These are phyloP conservation scores for Megaustenia siamemsis DNA, from an alignment of 2,888 invertebrate genomes.

Conservation along the genomic window DNA sequence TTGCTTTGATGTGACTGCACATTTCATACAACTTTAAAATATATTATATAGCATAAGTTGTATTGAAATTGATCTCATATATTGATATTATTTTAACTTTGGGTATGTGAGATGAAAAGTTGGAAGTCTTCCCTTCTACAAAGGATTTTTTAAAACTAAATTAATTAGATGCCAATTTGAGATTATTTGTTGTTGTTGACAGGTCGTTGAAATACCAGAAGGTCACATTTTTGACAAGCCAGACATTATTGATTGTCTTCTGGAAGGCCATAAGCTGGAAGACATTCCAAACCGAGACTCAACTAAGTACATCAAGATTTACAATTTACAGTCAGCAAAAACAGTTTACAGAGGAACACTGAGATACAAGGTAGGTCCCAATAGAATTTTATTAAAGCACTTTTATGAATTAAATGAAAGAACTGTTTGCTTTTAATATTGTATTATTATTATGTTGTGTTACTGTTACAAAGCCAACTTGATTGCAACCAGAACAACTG, in stretches of 20 bases:
- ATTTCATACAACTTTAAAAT: no score
- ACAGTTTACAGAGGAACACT: slow-evolving; percentile 46
- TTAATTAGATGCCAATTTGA: not conserved
- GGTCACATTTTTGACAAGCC: slow-evolving; percentile 29
- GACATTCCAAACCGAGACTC: slow-evolving; percentile 42
- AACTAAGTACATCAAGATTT: slow-evolving; percentile 8
- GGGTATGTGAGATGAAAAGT: no score
- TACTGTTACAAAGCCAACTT: no score
- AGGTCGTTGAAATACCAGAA: slow-evolving; percentile 29
- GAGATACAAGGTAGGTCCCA: slow-evolving; percentile 28
- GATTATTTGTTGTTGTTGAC: not conserved
- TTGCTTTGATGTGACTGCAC: no score
- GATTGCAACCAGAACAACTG: no score
- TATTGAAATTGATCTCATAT: no score
- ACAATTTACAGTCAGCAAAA: slow-evolving; percentile 27
- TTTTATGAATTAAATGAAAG: not conserved
- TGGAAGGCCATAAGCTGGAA: slow-evolving; percentile 28
- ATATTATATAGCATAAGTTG: no score
- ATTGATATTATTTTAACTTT: no score
- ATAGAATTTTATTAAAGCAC: not conserved
- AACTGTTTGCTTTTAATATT: not conserved
- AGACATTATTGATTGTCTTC: not conserved
- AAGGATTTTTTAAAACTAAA: no score
- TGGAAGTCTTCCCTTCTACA: no score
- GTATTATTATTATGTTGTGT: no score